Conservation (phyloP, 2,113 vertebrate species). For the Ia io region DNA sequence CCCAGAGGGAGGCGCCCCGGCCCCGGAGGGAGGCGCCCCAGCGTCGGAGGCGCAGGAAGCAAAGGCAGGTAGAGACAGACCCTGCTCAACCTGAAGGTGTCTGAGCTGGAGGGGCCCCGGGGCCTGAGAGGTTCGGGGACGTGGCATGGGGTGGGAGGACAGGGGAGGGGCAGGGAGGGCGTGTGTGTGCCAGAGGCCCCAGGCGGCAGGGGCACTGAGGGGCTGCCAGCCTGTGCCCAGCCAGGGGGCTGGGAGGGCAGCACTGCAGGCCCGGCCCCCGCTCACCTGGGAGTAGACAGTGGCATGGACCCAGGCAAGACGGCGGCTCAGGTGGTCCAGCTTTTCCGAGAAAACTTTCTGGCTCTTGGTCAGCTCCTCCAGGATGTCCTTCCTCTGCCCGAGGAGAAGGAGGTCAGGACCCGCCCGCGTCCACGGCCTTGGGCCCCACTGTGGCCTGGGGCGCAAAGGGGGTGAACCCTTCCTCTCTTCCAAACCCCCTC, state of each 20-base stretch:
- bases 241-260: neutral
- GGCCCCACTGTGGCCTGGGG: neutral
- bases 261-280: neutral
- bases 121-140: no score
- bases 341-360: conserved; percentile 98
- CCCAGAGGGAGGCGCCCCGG: no score
- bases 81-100: neutral
- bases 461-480: neutral
- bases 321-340: conserved; percentile 95
- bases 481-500: neutral
- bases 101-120: neutral
- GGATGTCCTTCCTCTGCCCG: conserved; percentile 92
- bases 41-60: no score
- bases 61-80: neutral
- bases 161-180: neutral
- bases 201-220: neutral
- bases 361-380: conserved; percentile 94
- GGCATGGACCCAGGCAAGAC: conserved; percentile 98
- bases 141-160: no score
- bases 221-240: neutral
- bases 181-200: neutral
- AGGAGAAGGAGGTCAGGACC: neutral
- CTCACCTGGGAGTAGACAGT: conserved; percentile 98
- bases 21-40: no score
- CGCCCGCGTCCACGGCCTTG: rapidly evolving